Percentiles rank a stretch among this genome's conserved stretches.
Conservation (phyloP, 2,113 vertebrate species). For the Scatophagus argus region DNA sequence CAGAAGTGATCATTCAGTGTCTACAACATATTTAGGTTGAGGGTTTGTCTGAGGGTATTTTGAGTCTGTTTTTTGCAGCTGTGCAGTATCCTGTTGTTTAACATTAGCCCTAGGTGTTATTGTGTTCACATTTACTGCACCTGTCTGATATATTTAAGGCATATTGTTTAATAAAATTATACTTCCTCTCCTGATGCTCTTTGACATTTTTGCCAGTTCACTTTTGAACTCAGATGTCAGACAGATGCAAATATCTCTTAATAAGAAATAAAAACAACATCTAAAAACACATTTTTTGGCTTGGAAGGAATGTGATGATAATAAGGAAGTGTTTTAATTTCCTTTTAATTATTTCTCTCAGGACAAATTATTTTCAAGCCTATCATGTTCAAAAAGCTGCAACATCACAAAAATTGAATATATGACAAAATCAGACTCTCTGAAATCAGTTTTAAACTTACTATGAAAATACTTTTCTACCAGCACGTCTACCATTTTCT, state of each 20-base stretch:
- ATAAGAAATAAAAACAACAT: not conserved
- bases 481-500: too few relatives aligned
- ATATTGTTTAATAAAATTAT: not conserved
- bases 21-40: not conserved
- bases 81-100: not conserved
- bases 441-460: not conserved
- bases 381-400: not conserved
- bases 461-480: not conserved
- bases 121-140: not conserved
- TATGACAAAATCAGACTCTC: not conserved
- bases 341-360: too few relatives aligned
- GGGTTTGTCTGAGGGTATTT: not conserved
- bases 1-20: not conserved
- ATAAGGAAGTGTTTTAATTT: not conserved
- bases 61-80: not conserved
- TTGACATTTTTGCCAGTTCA: conserved; percentile 36
- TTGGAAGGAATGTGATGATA: not conserved
- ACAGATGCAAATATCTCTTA: not conserved
- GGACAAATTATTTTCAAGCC: not conserved
- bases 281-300: not conserved
- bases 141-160: conserved; percentile 15
- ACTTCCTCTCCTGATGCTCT: conserved; percentile 29
- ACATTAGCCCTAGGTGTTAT: not conserved
- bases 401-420: not conserved
- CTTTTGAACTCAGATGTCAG: not conserved